Evolutionary conservation across 2,113 vertebrate species (phyloP), one percentile per base, ranked within the genome.

Genomic region (Platycercus adscitus): DNA sequence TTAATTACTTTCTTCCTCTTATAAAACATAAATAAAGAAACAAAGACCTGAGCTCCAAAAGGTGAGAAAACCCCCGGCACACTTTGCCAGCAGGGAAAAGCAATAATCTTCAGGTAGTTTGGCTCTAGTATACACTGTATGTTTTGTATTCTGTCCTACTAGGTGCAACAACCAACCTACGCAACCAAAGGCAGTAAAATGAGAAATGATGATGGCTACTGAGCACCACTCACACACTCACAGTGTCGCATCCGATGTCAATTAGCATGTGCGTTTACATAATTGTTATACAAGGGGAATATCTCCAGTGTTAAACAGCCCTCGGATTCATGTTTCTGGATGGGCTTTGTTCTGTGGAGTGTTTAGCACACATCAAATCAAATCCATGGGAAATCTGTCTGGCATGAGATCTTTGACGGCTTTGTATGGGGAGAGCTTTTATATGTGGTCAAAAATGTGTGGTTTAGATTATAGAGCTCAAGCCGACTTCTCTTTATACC

Each of bases 271-370:
- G 2, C 92, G 94, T 96, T 97, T 91, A 94, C 91, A 60, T 97
- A 96, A 97, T 96, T 95, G 91, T 97, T 95, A 88, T 89, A 98
- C 93, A 93, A 97, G 95, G 91, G 94, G 86, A 92, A 98, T 95
- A 97, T 94, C 96, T 89, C 88, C 89, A 50, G 91, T 88, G 94
- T 78, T 97, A 96, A 97, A 93, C 94, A 95, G 96, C 83, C 92
- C 94, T 97, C 33, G 19, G 81, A 96, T 91, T 95, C 96, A 80
- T 28, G 2, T 69, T 94, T 90, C 82, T 56, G 60, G 84, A 79
- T 25, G 41, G 96, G 76, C 86, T 97, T 97, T 97, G 91, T 96
- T 97, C 97, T 89, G 81, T 80, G 86, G 83, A 95, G 53, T 95
- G 89, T 92, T 97, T 89, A 93, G 75, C 3, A 7, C 78, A 95